Base-by-base conservation (phyloP, 2,888 invertebrate genomes). In the Dione vanillae region DNA sequence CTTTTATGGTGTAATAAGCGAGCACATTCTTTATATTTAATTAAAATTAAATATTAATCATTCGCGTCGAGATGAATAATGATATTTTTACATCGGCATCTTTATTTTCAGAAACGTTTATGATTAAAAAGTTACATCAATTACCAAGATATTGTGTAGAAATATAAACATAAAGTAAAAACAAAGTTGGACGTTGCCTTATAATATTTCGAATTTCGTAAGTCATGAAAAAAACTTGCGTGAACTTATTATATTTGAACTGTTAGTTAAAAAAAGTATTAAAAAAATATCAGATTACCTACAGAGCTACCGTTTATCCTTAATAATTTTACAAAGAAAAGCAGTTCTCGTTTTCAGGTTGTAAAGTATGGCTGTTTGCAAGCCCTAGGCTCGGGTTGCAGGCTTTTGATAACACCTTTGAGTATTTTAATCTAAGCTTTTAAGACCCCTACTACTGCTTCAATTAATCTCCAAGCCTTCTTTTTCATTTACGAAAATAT, bases 371-470 rank as follows among this genome's bases (percentile, higher is more conserved):
- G 19, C 45, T 62, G 52, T 69, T 62, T 64, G 73, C 62, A 54
- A 52, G 69, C 65, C 71, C 69, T 67, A 58, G 64, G 65, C 73
- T 73, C 76, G 76, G 73, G 75, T 73, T 77, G 75, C 74, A 61
- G 79, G 70, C 80, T 82, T 80, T 82, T 80, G 77, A 80, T 74
- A 77, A 74, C 77, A 78, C 80, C 82, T 82, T 79, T 79, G 75
- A 80, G 73, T 76, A 77, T 78, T 83, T 82, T 83, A 82, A 83
- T 86, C 82, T 81, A 75, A 74, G 78, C 74, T 75, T 67, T 49
- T 62, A 54, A 67, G 69, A 45, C 54, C 49, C 56, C 67, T 61
- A 61, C 58, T 67, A 54, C 67, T 43, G 56, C 72, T 58, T 62
- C 67, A 79, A 82, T 82, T 80, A 79, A 83, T 82, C 77, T 80